A percentile compares a stretch with the other conserved stretches of the same genome.
Evolutionary conservation across 2,797 vertebrate species (phyloP).

Genomic region (Rhodeus uyekii): DNA sequence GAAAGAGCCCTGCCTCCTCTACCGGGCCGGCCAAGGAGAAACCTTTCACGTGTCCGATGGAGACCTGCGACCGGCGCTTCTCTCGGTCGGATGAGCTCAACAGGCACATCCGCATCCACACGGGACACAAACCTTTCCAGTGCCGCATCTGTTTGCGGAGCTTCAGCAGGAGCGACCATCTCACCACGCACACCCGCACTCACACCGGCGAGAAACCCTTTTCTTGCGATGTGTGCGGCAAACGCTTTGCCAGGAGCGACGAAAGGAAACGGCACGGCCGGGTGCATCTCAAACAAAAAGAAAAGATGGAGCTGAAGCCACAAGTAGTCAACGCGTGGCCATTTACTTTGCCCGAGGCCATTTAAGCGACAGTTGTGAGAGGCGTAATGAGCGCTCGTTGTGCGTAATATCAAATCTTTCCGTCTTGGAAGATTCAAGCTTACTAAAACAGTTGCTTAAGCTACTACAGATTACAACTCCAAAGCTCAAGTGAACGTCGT

Average conservation of each 20-base stretch:
- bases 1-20: conserved; percentile 85
- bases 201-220: conserved; percentile 99
- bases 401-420: conserved; percentile 70
- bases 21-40: conserved; percentile 94
- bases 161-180: conserved; percentile 98
- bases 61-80: conserved; percentile 93
- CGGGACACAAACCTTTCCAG: conserved; percentile 97
- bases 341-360: conserved; percentile 80
- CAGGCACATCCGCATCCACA: conserved; percentile 96
- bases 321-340: conserved; percentile 78
- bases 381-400: conserved; percentile 50
- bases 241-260: conserved; percentile 92
- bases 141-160: conserved; percentile 97
- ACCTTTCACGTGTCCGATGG: conserved; percentile 94
- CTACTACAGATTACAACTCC: conserved; percentile 68
- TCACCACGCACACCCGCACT: conserved; percentile 97
- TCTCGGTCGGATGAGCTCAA: conserved; percentile 98
- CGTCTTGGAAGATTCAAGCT: conserved; percentile 78
- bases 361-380: conserved; percentile 65
- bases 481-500: conserved; percentile 59
- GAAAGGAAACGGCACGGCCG: conserved; percentile 96
- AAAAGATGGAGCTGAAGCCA: conserved; percentile 93
- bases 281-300: conserved; percentile 96
- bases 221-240: conserved; percentile 95
- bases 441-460: conserved; percentile 56